These are phyloP conservation scores for Pseudomyrmex cubaensis DNA, from an alignment of 1,140 invertebrate species.

Conservation along the genomic window DNA sequence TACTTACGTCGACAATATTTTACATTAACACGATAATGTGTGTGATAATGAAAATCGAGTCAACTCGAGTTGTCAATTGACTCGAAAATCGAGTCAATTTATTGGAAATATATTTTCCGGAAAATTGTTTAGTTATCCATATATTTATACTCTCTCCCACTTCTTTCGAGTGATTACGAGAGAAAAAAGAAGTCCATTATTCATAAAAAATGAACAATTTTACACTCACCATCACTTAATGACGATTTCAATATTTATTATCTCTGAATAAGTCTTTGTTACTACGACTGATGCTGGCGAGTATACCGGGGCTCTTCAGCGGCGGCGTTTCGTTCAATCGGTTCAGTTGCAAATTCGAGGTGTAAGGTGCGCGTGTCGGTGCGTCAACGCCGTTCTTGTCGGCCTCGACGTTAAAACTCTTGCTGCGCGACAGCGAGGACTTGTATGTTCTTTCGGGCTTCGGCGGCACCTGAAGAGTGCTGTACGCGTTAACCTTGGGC, in stretches of 20 bases:
- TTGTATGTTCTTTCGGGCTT: slow-evolving; percentile 92
- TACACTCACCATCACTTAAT: background rate
- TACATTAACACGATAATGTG: background rate
- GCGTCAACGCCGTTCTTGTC: slow-evolving; percentile 70
- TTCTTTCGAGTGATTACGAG: background rate
- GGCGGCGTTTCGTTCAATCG: slow-evolving; percentile 89
- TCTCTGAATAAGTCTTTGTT: slow-evolving; percentile 89
- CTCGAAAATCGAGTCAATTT: background rate
- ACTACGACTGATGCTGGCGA: slow-evolving; percentile 93
- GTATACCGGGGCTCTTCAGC: slow-evolving; percentile 93
- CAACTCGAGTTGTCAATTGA: background rate
- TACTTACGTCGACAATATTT: background rate
- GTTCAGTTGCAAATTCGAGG: slow-evolving; percentile 91
- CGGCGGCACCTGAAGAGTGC: slow-evolving; percentile 85
- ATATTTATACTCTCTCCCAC: background rate
- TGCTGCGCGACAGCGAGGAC: slow-evolving; percentile 90
- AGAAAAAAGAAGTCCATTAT: background rate
- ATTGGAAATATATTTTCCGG: background rate
- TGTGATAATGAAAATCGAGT: background rate
- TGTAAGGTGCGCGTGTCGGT: slow-evolving; percentile 87
- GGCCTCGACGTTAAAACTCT: slow-evolving; percentile 94
- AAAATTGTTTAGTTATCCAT: background rate
- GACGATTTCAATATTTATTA: slow-evolving; percentile 63
- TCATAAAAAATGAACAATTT: background rate
- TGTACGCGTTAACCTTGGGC: slow-evolving; percentile 63